phyloP scores from a whole-genome alignment of 2,797 vertebrate genomes.

The Rhinichthys osculus region DNA sequence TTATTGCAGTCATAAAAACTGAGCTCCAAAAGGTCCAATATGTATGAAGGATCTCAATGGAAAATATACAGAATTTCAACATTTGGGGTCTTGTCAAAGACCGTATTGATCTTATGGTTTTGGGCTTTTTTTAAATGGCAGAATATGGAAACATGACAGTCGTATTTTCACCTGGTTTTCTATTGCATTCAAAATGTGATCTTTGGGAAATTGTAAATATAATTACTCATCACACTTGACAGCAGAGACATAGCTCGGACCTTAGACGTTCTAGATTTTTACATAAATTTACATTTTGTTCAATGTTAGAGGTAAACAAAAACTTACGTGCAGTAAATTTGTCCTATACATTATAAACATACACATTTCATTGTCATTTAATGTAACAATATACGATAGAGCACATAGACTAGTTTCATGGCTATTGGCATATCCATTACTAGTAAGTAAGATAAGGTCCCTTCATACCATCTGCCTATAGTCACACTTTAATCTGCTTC shows the following conservation, averaged over 20 bases:
- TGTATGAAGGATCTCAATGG: not conserved
- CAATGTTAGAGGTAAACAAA: slow-evolving; percentile 27
- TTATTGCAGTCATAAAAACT: slow-evolving; percentile 22
- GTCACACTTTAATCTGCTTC: slow-evolving; percentile 14
- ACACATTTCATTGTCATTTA: slow-evolving; percentile 6
- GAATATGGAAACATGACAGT: slow-evolving; percentile 10
- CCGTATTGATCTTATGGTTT: not conserved
- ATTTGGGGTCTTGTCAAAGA: slow-evolving; percentile 7
- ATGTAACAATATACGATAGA: slow-evolving; percentile 30
- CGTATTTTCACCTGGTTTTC: slow-evolving; percentile 13
- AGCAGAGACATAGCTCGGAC: slow-evolving; percentile 21
- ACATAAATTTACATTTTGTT: slow-evolving; percentile 24
- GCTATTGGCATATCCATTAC: not conserved
- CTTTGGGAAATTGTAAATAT: slow-evolving; percentile 30
- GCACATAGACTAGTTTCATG: slow-evolving; percentile 14
- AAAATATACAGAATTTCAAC: slow-evolving; percentile 17
- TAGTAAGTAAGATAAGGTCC: not conserved
- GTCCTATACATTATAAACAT: slow-evolving; percentile 33
- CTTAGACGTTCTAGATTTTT: slow-evolving; percentile 3
- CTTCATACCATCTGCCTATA: slow-evolving; percentile 2
- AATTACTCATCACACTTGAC: slow-evolving; percentile 10
- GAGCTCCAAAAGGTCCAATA: slow-evolving; percentile 2
- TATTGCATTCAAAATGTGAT: slow-evolving; percentile 28
- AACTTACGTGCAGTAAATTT: slow-evolving; percentile 11
- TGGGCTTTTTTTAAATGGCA: slow-evolving; percentile 20